Base-by-base conservation (phyloP, 1,140 invertebrate species). In the Heliothis subflexa region DNA sequence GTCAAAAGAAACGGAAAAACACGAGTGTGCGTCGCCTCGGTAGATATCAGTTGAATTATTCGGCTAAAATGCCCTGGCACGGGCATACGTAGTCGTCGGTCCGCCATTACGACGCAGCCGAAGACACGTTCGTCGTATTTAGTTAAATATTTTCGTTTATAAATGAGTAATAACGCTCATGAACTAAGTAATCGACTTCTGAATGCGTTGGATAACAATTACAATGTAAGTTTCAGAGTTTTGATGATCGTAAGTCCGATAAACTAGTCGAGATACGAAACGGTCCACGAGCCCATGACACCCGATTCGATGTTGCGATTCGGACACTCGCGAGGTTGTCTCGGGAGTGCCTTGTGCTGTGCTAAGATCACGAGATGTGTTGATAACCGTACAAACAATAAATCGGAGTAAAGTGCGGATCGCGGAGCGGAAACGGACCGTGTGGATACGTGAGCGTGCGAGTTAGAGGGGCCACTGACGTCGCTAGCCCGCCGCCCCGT, bases 11-110 rank as follows among this genome's bases (percentile, higher is more conserved):
- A 93, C 93, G 93, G 93, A 94, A 94, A 94, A 94, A 94, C 92
- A 94, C 93, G 92, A 93, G 89, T 90, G 91, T 92, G 93, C 92
- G 92, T 94, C 93, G 92, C 91, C 93, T 95, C 89, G 90, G 91
- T 93, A 93, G 92, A 93, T 95, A 95, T 95, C 94, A 95, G 94
- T 93, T 95, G 94, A 95, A 95, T 94, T 95, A 95, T 95, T 95
- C 94, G 94, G 94, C 94, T 94, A 93, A 92, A 95, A 94, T 94
- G 94, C 93, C 94, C 94, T 94, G 94, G 93, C 94, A 94, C 92
- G 94, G 93, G 93, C 94, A 95, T 95, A 95, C 94, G 94, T 95
- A 95, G 94, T 94, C 93, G 90, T 95, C 93, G 94, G 94, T 95
- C 94, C 92, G 94, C 94, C 94, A 95, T 95, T 95, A 94, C 94